These are phyloP conservation scores for Thamnophis sirtalis DNA, from an alignment of 2,113 vertebrate genomes.

Conservation along the genomic window DNA sequence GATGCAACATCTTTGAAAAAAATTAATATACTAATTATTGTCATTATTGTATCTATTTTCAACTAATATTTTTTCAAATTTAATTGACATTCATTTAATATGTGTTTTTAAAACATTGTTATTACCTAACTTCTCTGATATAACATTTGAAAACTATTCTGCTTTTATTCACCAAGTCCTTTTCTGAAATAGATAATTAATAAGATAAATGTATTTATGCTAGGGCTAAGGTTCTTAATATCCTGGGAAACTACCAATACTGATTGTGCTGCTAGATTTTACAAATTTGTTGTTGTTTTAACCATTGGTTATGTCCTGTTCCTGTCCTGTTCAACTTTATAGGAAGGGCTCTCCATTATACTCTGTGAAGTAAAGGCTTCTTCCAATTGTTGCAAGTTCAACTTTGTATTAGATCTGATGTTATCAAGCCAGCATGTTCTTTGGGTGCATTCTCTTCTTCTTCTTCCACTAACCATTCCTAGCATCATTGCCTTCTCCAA, in stretches of 20 bases:
- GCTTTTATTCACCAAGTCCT: not conserved
- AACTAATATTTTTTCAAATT: not conserved
- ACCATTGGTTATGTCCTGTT: not conserved
- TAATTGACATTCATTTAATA: not conserved
- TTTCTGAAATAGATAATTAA: not conserved
- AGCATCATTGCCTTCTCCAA: not conserved
- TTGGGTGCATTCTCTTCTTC: not conserved
- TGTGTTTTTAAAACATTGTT: not conserved
- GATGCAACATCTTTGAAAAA: not conserved
- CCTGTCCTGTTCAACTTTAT: no score
- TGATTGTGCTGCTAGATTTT: not conserved
- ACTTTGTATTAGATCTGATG: not conserved
- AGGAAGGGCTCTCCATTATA: not conserved
- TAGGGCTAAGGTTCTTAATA: not conserved
- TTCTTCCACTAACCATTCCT: not conserved
- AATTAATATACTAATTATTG: not conserved
- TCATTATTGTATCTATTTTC: rapidly evolving
- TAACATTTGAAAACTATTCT: not conserved
- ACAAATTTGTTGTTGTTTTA: not conserved
- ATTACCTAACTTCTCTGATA: not conserved
- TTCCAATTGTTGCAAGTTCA: not conserved
- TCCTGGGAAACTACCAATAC: not conserved
- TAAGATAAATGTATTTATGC: not conserved
- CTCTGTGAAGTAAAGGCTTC: not conserved
- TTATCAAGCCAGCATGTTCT: not conserved